Evolutionary conservation across 2,113 vertebrate species (phyloP).

Genomic region (Thryonomys swinderianus): DNA sequence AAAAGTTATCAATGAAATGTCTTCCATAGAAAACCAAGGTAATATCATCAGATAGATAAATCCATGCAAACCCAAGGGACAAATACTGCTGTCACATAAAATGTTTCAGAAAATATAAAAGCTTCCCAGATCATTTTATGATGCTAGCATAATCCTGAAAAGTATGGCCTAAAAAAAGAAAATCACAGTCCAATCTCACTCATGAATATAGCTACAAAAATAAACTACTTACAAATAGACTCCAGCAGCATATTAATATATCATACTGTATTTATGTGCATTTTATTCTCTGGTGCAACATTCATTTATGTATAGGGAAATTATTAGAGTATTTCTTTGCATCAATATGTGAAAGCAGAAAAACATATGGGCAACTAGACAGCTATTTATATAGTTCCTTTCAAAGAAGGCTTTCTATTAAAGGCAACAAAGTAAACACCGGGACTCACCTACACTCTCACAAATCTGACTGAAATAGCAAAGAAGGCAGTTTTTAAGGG

Average conservation of each 20-base stretch:
- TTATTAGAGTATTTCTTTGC: conserved; percentile 21
- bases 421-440: background rate
- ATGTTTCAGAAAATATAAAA: conserved; percentile 64
- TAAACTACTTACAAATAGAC: conserved; percentile 21
- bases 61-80: conserved; percentile 45
- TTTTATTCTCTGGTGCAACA: conserved; percentile 19
- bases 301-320: conserved; percentile 44
- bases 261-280: background rate
- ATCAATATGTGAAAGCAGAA: conserved; percentile 4
- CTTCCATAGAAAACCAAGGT: conserved; percentile 28
- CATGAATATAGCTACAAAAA: conserved; percentile 55
- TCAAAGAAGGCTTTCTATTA: background rate
- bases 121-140: conserved; percentile 60
- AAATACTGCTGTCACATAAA: conserved; percentile 43
- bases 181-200: conserved; percentile 4
- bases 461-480: background rate
- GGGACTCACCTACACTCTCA: background rate
- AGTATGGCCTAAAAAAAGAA: conserved; percentile 35
- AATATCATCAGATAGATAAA: conserved; percentile 41
- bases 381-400: background rate
- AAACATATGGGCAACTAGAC: background rate
- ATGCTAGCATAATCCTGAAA: conserved; percentile 55
- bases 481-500: background rate
- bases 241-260: background rate
- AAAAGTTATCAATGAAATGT: conserved; percentile 46